phyloP scores from a whole-genome alignment of 2,113 vertebrate genomes.

The cat (Felis catus) region F.catus_Fca126_mat1.0 CM031421.1:85120501-85121000 shows the following conservation, averaged over 20 bases:
- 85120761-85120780: not conserved
- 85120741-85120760: not conserved
- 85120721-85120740: not conserved
- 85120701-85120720: not conserved
- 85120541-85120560: conserved; percentile 17
- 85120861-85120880: not conserved
- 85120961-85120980: not conserved
- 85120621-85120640: not conserved
- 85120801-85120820: not conserved
- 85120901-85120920: not conserved
- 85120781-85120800: not conserved
- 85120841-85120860: not conserved
- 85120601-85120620: not conserved
- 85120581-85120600: not conserved
- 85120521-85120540: not conserved
- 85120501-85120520: not conserved
- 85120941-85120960: not conserved
- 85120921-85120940: not conserved
- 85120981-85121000: not conserved
- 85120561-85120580: not conserved
- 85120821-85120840: not conserved
- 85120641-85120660: not conserved
- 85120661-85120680: not conserved
- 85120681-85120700: not conserved
- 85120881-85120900: not conserved